Conservation (phyloP, 2,797 vertebrate species). For the Falco cherrug region DNA sequence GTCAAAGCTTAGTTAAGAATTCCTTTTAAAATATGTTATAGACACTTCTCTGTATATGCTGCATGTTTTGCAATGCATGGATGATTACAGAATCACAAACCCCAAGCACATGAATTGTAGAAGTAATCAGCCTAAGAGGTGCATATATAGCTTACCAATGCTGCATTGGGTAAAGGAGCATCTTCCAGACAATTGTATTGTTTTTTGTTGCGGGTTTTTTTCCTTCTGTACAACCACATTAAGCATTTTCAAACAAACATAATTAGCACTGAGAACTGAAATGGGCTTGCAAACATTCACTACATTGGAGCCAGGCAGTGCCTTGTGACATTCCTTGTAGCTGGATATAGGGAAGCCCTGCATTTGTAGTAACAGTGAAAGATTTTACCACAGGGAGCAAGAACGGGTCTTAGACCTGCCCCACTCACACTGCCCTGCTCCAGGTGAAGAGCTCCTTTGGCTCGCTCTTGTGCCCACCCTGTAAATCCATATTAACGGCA, state of each 20-base stretch:
- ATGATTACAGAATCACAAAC: constrained; percentile 28
- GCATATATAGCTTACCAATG: background rate
- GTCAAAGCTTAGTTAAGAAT: constrained; percentile 66
- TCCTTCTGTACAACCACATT: background rate
- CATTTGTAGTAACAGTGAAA: rapidly evolving
- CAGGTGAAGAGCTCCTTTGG: background rate
- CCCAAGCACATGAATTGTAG: constrained; percentile 40
- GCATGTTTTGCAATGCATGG: constrained; percentile 38
- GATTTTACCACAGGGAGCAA: background rate
- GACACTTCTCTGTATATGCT: constrained; percentile 23
- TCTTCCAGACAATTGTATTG: background rate
- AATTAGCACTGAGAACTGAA: background rate
- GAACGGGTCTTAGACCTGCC: background rate
- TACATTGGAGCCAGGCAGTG: background rate
- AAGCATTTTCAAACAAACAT: background rate
- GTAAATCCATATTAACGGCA: background rate
- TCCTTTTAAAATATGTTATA: constrained; percentile 48
- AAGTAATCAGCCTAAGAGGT: constrained; percentile 20
- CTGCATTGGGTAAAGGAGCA: background rate
- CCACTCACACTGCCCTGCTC: background rate
- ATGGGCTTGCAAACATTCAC: background rate
- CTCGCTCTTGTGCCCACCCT: background rate
- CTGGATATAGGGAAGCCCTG: background rate
- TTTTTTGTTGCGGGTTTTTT: background rate
- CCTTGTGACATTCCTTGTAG: background rate